A percentile compares a stretch with the other conserved stretches of the same genome.
phyloP scores from a whole-genome alignment of 1,140 invertebrate species.

The Diachasma alloeum region DNA sequence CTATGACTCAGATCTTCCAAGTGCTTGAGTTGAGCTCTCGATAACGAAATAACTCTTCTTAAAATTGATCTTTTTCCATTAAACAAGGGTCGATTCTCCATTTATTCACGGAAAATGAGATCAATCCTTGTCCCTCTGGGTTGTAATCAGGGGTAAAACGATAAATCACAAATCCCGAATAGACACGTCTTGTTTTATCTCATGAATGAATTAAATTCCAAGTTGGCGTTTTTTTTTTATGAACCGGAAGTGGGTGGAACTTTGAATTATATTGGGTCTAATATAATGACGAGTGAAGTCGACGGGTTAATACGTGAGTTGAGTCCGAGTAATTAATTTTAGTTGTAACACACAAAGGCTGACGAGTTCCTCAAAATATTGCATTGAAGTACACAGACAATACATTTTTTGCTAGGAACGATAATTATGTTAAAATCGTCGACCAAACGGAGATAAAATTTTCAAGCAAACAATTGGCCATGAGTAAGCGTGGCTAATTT shows the following conservation, averaged over 20 bases:
- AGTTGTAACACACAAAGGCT: neutral
- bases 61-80: too few relatives aligned
- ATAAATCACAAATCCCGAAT: neutral
- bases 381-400: too few relatives aligned
- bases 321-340: neutral
- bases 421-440: neutral
- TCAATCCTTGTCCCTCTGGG: too few relatives aligned
- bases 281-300: neutral
- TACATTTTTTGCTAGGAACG: neutral
- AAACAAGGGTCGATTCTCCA: too few relatives aligned
- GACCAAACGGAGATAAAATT: neutral
- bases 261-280: neutral
- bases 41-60: neutral
- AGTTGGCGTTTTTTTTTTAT: neutral
- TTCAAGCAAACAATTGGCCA: neutral
- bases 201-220: neutral
- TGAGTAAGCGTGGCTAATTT: neutral
- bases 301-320: neutral
- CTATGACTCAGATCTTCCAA: neutral
- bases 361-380: too few relatives aligned
- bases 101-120: too few relatives aligned
- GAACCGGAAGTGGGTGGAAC: neutral
- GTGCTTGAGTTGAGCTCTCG: neutral
- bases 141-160: neutral
- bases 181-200: neutral